Evolutionary conservation across 2,113 vertebrate genomes (phyloP).

Genomic region (Solea solea): DNA sequence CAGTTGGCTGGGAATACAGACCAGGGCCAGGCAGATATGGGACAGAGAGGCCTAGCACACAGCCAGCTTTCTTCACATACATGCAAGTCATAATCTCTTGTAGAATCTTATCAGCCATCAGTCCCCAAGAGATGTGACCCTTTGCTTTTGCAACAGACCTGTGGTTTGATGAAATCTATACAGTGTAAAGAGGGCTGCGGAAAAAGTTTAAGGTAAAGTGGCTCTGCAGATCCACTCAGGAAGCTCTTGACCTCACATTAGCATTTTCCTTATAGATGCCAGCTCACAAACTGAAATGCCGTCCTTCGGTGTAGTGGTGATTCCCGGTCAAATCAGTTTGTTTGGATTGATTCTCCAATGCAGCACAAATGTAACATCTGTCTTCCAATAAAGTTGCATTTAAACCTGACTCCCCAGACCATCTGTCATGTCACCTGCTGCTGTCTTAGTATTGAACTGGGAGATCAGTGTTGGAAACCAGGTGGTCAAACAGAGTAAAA

Average conservation of each 20-base stretch:
- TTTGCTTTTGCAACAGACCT: constrained; percentile 37
- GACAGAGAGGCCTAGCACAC: constrained; percentile 20
- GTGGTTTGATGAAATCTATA: constrained; percentile 21
- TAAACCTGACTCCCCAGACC: constrained; percentile 61
- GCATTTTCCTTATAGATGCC: constrained; percentile 12
- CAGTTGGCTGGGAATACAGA: constrained; percentile 45
- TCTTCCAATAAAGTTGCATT: constrained; percentile 51
- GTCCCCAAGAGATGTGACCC: neutral
- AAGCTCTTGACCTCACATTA: constrained; percentile 13
- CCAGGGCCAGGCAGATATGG: constrained; percentile 5
- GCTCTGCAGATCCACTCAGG: neutral
- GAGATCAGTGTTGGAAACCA: constrained; percentile 64
- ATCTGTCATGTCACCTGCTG: constrained; percentile 75
- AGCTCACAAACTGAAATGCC: neutral
- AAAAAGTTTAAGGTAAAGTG: neutral
- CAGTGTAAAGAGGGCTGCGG: constrained; percentile 8
- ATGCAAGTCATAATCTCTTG: constrained; percentile 15
- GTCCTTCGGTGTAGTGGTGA: neutral
- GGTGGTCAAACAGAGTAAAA: constrained; percentile 66
- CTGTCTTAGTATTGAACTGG: constrained; percentile 50
- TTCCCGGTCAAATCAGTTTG: constrained; percentile 48
- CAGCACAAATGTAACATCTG: constrained; percentile 57
- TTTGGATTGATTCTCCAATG: constrained; percentile 43
- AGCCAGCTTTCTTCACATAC: constrained; percentile 42
- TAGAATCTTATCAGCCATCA: constrained; percentile 16